Evolutionary conservation across 1,140 invertebrate genomes (phyloP), one percentile per base, ranked within the genome.

Genomic region (Ceratitis capitata): DNA sequence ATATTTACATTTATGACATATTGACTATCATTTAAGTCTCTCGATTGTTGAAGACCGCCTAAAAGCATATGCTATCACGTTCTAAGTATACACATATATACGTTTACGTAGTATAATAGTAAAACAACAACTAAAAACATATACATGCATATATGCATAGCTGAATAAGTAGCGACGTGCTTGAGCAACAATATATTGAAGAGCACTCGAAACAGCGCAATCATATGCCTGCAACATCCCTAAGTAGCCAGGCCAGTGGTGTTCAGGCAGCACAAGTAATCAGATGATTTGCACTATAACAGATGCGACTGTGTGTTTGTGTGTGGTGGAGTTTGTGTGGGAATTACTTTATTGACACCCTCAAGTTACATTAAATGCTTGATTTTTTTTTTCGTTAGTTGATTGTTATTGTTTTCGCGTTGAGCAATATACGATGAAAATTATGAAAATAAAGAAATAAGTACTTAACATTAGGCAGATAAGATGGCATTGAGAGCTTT

Each of bases 41-140:
- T 45, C 9, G n/a, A 78, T 45, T 9, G 39, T 19, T 19, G 39
- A 45, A 78, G 2, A n/a, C n/a, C 19, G 39, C 42, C 69, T 42
- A 78, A 78, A 42, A 78, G 19, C 69, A 78, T 69, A 69, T 69
- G 58, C 5, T n/a, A 56, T n/a, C n/a, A n/a, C n/a, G n/a, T n/a
- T n/a, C n/a, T n/a, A n/a, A n/a, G n/a, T n/a, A n/a, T 49, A 49
- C 47, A 49, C 14, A 49, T 49, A 14, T 49, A 49, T 49, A 14
- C 47, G 14, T 49, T 7, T 49, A 49, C 14, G 47, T 49, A 49
- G n/a, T n/a, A n/a, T 19, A 53, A 12, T 19, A 12, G 16, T 49
- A 16, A 53, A 53, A 53, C 14, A 12, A 53, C 51, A 53, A 53
- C 51, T 19, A 53, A 19, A 53, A 53, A 4, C 51, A 23, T 6